A percentile compares a stretch with the other conserved stretches of the same genome.
These are phyloP conservation scores for Malacosoma neustria DNA, from an alignment of 2,888 invertebrate genomes.

Conservation along the genomic window DNA sequence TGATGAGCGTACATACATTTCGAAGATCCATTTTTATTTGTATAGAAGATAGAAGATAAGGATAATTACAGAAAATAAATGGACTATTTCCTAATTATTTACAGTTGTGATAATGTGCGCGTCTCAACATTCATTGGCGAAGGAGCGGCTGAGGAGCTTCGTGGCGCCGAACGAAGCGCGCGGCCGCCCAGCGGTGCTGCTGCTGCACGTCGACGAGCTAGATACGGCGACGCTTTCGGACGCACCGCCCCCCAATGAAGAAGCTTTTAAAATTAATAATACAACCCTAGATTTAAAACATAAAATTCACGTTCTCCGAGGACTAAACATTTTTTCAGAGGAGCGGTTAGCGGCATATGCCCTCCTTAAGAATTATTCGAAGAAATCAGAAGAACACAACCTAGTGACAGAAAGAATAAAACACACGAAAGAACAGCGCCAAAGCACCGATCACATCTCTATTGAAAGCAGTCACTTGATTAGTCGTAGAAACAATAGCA, in stretches of 20 bases:
- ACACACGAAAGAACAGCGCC: not conserved
- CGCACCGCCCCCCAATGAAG: not conserved
- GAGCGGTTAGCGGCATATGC: not conserved
- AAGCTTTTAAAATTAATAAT: conserved; percentile 20
- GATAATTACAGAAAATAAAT: too few relatives aligned
- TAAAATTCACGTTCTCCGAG: not conserved
- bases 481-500: not conserved
- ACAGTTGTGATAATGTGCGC: conserved; percentile 33
- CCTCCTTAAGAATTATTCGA: not conserved
- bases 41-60: too few relatives aligned
- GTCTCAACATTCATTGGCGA: conserved; percentile 13
- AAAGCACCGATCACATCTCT: not conserved
- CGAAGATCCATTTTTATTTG: too few relatives aligned
- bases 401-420: not conserved
- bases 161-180: conserved; percentile 9
- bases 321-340: not conserved
- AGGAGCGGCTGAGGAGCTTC: conserved; percentile 5
- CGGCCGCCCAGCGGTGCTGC: conserved; percentile 13
- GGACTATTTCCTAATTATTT: too few relatives aligned
- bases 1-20: too few relatives aligned
- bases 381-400: not conserved
- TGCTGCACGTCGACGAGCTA: conserved; percentile 22
- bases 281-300: conserved; percentile 19
- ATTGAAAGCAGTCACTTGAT: not conserved
- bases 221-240: conserved; percentile 5